phyloP scores from a whole-genome alignment of 1,140 invertebrate genomes.

The Drosophila truncata region DNA sequence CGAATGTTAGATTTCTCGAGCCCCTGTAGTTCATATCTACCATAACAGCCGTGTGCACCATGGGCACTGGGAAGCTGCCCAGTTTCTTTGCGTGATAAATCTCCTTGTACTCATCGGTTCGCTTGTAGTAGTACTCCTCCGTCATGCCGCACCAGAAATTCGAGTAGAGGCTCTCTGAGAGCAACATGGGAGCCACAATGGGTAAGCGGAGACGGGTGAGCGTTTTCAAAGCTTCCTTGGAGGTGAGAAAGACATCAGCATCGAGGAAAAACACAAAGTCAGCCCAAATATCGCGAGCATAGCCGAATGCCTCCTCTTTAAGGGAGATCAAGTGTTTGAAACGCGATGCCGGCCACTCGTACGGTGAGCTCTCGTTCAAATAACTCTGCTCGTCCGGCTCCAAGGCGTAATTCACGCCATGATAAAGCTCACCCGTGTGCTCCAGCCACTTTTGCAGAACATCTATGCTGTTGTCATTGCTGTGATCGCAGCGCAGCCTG shows the following conservation, averaged over 20 bases:
- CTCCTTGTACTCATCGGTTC: conserved; percentile 94
- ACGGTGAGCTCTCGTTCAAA: conserved; percentile 88
- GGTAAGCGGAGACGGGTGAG: conserved; percentile 89
- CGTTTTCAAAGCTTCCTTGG: conserved; percentile 89
- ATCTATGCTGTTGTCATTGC: conserved; percentile 91
- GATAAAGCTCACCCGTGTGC: conserved; percentile 89
- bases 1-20: conserved; percentile 92
- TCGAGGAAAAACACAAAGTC: conserved; percentile 96
- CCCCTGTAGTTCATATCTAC: conserved; percentile 89
- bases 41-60: conserved; percentile 96
- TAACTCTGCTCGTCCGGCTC: conserved; percentile 86
- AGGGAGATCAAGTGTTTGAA: conserved; percentile 93
- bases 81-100: conserved; percentile 90
- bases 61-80: conserved; percentile 94
- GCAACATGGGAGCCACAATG: conserved; percentile 93
- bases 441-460: conserved; percentile 92
- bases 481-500: conserved; percentile 96
- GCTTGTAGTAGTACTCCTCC: conserved; percentile 93
- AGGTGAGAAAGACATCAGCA: conserved; percentile 94
- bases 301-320: conserved; percentile 91
- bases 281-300: conserved; percentile 92
- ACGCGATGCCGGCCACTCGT: conserved; percentile 91
- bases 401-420: conserved; percentile 89
- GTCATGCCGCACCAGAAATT: conserved; percentile 99
- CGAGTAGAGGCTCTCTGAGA: conserved; percentile 94